Base-by-base conservation (phyloP, 2,797 vertebrate genomes). In the Gadopsis marmoratus region DNA sequence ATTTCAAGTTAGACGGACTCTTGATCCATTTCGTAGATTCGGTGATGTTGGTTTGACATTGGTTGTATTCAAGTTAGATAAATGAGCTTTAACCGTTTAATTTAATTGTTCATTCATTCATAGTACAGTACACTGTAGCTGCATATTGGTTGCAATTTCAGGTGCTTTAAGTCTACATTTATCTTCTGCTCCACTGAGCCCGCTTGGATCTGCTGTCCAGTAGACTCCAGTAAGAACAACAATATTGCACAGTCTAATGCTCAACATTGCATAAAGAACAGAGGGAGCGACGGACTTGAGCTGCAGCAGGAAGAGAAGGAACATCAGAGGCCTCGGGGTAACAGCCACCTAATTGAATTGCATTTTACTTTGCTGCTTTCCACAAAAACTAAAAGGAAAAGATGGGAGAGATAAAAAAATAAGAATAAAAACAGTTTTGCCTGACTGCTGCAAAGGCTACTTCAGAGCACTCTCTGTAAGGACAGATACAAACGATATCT, bases 341-440 rank as follows among this genome's bases (percentile, higher is more conserved):
- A 81, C 81, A 89, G 79, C 88, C 86, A 86, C 86, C 87, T 91
- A 91, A 92, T 89, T 93, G 90, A 92, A 92, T 88, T 90, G 78
- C 87, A 93, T 94, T 93, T 92, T 93, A 93, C 84, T 91, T 91
- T 68, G 69, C 88, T 90, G 69, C 86, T 86, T 86, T 83, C 59
- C 67, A 85, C 74, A 76, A 89, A 89, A 84, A 62, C 71, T 88
- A 90, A 90, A 91, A 86, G 77, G 61, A 78, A 76, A 76, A 72
- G 50, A 85, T 45, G 47, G 47, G 71, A 66, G 60, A 61, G 43
- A 17, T 69, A 65, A 67, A 62, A 79, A 79, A 79, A 83, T 26
- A 26, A 60, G 43, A 70, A 83, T 19, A 81, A 70, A 35, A 86
- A 78, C 37, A 4, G 62, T 78, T 92, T 89, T 74, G 85, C 63